Base-by-base conservation (phyloP, 2,113 vertebrate species). In the Salvelinus alpinus region DNA sequence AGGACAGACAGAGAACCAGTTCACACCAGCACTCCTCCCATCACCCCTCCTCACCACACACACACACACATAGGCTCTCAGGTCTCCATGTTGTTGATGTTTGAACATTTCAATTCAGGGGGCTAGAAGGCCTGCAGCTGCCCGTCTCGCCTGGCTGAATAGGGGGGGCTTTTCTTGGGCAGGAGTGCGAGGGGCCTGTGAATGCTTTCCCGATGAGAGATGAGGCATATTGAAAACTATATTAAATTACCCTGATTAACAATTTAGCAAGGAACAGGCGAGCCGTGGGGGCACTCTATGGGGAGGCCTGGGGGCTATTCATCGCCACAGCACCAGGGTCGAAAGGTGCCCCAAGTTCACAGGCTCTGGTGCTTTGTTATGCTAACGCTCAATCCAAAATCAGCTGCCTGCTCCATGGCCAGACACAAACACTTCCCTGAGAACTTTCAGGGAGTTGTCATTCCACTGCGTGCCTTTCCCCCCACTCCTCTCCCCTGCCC, bases 181-280 rank as follows among this genome's bases (percentile, higher is more conserved):
- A 82, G 85, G 90, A 87, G 88, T 85, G 85, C 86, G 82, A 71
- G 80, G 89, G 90, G 90, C 84, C 86, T 64, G 74, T 95, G 95
- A 97, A 97, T 96, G 92, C 92, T 94, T 94, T 91, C 91, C 93
- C 93, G 92, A 94, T 95, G 94, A 97, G 93, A 96, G 94, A 96
- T 96, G 94, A 88, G 92, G 92, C 94, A 98, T 97, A 96, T 94
- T 96, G 95, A 96, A 98, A 98, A 97, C 96, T 97, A 97, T 97
- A 99, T 99, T 98, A 98, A 99, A 98, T 97, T 98, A 97, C 95
- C 96, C 96, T 97, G 96, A 98, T 98, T 97, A 98, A 96, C 95
- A 98, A 97, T 98, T 98, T 98, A 95, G 91, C 96, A 96, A 97
- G 95, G 96, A 99, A 96, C 93, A 93, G 94, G 92, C 92, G 82